Evolutionary conservation across 2,797 vertebrate species (phyloP).

Genomic region (Orestias chungarensis): DNA sequence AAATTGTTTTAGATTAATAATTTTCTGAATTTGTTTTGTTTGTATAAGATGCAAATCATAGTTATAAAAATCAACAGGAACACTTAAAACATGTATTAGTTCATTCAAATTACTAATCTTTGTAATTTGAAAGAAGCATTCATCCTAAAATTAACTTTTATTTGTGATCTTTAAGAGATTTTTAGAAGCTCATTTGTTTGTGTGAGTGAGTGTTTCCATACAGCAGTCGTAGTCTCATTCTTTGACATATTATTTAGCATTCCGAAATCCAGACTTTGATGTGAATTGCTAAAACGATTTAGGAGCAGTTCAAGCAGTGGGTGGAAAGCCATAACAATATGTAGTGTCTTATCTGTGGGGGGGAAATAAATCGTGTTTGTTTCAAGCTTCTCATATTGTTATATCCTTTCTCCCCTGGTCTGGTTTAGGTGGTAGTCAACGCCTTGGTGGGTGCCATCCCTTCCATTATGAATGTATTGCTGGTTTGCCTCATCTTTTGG

Average conservation of each 20-base stretch:
- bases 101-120: too few relatives aligned
- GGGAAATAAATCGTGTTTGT: slow-evolving; percentile 37
- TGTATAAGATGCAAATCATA: not conserved
- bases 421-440: slow-evolving; percentile 99
- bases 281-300: slow-evolving; percentile 6
- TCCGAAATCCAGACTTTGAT: slow-evolving; percentile 45
- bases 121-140: not conserved
- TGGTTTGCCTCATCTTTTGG: slow-evolving; percentile 99
- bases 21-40: not conserved
- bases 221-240: slow-evolving; percentile 30
- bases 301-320: slow-evolving; percentile 6
- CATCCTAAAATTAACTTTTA: not conserved
- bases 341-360: slow-evolving; percentile 61
- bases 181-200: not conserved
- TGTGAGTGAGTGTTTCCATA: slow-evolving; percentile 19
- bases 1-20: not conserved
- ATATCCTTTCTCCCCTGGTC: slow-evolving; percentile 78
- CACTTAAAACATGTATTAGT: too few relatives aligned
- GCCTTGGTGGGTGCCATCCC: slow-evolving; percentile 99
- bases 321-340: slow-evolving; percentile 77
- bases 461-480: slow-evolving; percentile 99
- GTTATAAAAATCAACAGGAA: not conserved
- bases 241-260: slow-evolving; percentile 56
- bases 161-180: slow-evolving; percentile 1
- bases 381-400: slow-evolving; percentile 69